A percentile compares a stretch with the other conserved stretches of the same genome.
Conservation (phyloP, 2,888 invertebrate genomes). For the Drosophila nr. perissopoda region DNA sequence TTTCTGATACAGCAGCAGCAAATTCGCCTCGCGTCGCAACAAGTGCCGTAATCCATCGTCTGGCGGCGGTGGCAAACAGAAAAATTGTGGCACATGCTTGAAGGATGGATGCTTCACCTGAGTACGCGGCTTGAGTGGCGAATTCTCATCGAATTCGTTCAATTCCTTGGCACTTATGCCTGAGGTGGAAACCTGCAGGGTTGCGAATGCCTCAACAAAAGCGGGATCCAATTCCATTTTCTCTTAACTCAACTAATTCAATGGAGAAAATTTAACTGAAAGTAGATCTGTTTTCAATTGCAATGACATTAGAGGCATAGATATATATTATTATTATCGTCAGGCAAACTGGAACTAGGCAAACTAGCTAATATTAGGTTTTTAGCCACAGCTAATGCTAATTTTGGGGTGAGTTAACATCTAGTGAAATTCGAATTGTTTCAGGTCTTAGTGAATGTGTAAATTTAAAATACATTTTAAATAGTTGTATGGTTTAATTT, state of each 20-base stretch:
- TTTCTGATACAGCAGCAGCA: constrained; percentile 93
- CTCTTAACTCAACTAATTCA: neutral
- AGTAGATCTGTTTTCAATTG: neutral
- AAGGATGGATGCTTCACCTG: constrained; percentile 79
- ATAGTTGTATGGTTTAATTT: too few species aligned
- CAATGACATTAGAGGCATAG: neutral
- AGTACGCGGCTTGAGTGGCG: constrained; percentile 32
- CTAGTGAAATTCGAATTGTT: too few species aligned
- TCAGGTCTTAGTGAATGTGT: too few species aligned
- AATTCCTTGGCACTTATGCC: constrained; percentile 63
- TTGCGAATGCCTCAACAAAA: constrained; percentile 73
- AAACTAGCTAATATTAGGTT: too few species aligned
- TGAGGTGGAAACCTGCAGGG: constrained; percentile 56
- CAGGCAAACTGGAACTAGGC: too few species aligned
- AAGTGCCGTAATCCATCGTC: constrained; percentile 92
- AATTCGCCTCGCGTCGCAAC: constrained; percentile 94
- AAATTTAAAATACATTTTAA: too few species aligned
- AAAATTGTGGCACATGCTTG: constrained; percentile 90
- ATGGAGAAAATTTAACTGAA: neutral
- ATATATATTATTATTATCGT: neutral
- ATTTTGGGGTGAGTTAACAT: too few species aligned
- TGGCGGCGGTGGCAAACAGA: constrained; percentile 90
- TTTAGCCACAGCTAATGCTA: too few species aligned
- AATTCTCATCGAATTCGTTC: constrained; percentile 46
- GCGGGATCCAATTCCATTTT: constrained; percentile 81